Conservation (phyloP, 2,113 vertebrate genomes). For the Eurypyga helias region DNA sequence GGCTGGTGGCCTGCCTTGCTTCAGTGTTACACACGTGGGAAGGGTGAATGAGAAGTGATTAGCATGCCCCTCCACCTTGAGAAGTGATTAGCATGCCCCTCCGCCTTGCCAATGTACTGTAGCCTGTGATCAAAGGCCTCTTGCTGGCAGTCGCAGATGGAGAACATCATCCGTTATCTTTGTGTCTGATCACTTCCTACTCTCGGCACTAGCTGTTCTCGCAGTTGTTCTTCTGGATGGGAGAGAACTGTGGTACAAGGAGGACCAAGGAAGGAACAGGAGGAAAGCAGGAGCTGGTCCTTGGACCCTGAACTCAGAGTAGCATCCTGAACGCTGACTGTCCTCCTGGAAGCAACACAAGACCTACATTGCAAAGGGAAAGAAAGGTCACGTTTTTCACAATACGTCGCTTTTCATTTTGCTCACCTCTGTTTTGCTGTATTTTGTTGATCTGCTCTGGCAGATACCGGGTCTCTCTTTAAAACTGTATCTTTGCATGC, state of each 20-base stretch:
- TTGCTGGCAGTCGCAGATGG: neutral
- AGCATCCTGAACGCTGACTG: neutral
- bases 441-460: neutral
- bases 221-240: neutral
- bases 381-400: neutral
- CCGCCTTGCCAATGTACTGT: neutral
- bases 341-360: neutral
- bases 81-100: neutral
- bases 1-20: neutral
- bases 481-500: constrained; percentile 39
- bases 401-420: fast-evolving
- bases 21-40: neutral
- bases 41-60: neutral
- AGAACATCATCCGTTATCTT: neutral
- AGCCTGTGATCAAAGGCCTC: neutral
- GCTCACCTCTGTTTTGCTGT: neutral
- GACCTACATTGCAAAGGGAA: neutral
- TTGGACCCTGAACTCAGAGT: neutral
- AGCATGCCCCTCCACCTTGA: neutral
- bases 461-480: neutral
- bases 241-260: neutral
- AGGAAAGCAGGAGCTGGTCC: neutral
- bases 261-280: neutral
- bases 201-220: neutral
- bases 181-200: neutral